A percentile compares a stretch with the other conserved stretches of the same genome.
Evolutionary conservation across 2,113 vertebrate species (phyloP).

Genomic region (Anguilla japonica): DNA sequence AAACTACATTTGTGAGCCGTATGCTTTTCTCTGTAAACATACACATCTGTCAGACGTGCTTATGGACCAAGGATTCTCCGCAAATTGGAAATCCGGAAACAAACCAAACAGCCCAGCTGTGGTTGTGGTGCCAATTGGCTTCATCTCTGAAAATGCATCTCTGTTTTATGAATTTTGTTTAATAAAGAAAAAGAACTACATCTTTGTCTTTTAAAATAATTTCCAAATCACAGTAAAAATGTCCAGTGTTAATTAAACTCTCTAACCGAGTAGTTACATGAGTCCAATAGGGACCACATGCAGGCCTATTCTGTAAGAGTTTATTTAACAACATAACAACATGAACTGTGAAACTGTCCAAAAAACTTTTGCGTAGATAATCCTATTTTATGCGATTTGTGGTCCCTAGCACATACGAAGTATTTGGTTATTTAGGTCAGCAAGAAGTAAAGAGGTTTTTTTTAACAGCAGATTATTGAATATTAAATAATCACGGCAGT

Average conservation of each 20-base stretch:
- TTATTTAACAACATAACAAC: too few species aligned
- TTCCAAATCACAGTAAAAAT: too few species aligned
- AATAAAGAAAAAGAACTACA: too few species aligned
- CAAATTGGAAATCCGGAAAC: neutral
- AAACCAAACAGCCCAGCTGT: neutral
- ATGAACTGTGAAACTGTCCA: neutral
- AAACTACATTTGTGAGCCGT: neutral
- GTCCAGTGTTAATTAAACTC: too few species aligned
- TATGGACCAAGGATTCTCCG: neutral
- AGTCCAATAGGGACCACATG: too few species aligned
- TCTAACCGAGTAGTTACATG: too few species aligned
- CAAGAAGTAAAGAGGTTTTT: neutral
- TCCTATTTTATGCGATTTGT: neutral
- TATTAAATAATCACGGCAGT: neutral
- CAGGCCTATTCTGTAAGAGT: too few species aligned
- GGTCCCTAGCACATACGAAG: neutral
- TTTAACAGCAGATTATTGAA: neutral
- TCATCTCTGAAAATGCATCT: neutral
- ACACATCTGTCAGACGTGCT: neutral
- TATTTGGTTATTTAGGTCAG: neutral
- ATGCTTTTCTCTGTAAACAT: neutral
- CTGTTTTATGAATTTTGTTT: too few species aligned
- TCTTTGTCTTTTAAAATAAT: too few species aligned
- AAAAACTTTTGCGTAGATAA: neutral
- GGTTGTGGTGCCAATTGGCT: neutral